phyloP scores from a whole-genome alignment of 2,113 vertebrate genomes.

The Anthoscopus minutus region DNA sequence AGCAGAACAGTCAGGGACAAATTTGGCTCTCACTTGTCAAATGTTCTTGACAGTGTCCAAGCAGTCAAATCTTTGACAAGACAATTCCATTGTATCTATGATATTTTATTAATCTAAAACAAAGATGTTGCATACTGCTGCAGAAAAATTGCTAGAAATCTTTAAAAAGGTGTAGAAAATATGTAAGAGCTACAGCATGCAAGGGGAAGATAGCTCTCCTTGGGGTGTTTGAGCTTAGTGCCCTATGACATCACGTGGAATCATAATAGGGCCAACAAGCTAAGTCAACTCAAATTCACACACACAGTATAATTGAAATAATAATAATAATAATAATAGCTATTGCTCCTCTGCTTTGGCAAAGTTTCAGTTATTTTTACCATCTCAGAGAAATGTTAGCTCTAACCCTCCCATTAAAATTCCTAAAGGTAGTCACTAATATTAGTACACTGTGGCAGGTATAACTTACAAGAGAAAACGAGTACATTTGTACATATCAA shows the following conservation, averaged over 20 bases:
- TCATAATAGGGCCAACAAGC: background rate
- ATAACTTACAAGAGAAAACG: slow-evolving; percentile 73
- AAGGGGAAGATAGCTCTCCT: slow-evolving; percentile 20
- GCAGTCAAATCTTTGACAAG: slow-evolving; percentile 46
- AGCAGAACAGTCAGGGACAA: slow-evolving; percentile 20
- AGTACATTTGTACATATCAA: slow-evolving; percentile 77
- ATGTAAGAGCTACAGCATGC: slow-evolving; percentile 37
- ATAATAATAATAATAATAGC: background rate
- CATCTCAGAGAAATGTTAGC: slow-evolving; percentile 32
- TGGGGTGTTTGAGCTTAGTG: slow-evolving; percentile 7
- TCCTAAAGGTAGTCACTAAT: slow-evolving; percentile 65
- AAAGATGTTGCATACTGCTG: slow-evolving; percentile 52
- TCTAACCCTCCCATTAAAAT: slow-evolving; percentile 55
- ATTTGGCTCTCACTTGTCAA: background rate
- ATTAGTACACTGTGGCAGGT: slow-evolving; percentile 46
- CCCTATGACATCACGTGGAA: background rate
- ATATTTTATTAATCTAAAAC: slow-evolving; percentile 62
- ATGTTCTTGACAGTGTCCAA: slow-evolving; percentile 10
- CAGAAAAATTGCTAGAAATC: slow-evolving; percentile 39
- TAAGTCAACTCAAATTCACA: background rate
- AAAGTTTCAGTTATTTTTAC: slow-evolving; percentile 19
- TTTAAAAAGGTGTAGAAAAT: slow-evolving; percentile 44
- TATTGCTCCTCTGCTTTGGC: background rate
- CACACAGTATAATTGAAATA: background rate
- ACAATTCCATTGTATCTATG: slow-evolving; percentile 1